phyloP scores from a whole-genome alignment of 2,888 invertebrate genomes.

The Elmis aenea region DNA sequence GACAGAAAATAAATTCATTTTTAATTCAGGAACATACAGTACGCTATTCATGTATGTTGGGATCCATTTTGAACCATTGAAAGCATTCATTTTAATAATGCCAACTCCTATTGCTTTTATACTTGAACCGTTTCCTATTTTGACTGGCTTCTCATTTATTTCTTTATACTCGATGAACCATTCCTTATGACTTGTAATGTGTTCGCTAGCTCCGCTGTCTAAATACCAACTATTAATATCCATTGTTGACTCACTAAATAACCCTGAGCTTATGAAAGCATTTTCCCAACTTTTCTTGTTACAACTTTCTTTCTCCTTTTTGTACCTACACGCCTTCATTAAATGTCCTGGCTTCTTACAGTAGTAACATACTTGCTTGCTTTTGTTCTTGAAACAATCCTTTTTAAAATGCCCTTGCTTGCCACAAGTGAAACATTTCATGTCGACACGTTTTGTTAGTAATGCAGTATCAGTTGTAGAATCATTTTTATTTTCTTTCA shows the following conservation, averaged over 20 bases:
- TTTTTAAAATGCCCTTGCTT: conserved; percentile 19
- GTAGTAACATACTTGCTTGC: conserved; percentile 6
- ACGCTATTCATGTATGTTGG: conserved; percentile 5
- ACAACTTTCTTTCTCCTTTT: conserved; percentile 1
- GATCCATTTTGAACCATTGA: conserved; percentile 8
- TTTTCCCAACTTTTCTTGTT: background rate
- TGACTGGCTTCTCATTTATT: conserved; percentile 2
- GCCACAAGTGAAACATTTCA: conserved; percentile 23
- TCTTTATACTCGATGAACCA: conserved; percentile 12
- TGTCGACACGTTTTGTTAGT: background rate
- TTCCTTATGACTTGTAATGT: conserved; percentile 18
- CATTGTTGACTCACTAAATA: background rate
- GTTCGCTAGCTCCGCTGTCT: conserved; percentile 25
- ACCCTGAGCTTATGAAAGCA: conserved; percentile 1
- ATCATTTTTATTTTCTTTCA: conserved; percentile 9
- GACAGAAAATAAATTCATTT: conserved; percentile 23
- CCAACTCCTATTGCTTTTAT: conserved; percentile 2
- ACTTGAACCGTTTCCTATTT: conserved; percentile 4
- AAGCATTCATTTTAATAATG: conserved; percentile 8
- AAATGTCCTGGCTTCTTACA: conserved; percentile 8
- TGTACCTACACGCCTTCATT: conserved; percentile 3
- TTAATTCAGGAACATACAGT: conserved; percentile 14
- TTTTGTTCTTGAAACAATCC: conserved; percentile 16
- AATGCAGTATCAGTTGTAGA: conserved; percentile 6
- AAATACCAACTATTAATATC: conserved; percentile 14